Percentiles rank a stretch among this genome's conserved stretches.
Evolutionary conservation across 2,797 vertebrate species (phyloP).

Genomic region (Helicolenus hilgendorfi): DNA sequence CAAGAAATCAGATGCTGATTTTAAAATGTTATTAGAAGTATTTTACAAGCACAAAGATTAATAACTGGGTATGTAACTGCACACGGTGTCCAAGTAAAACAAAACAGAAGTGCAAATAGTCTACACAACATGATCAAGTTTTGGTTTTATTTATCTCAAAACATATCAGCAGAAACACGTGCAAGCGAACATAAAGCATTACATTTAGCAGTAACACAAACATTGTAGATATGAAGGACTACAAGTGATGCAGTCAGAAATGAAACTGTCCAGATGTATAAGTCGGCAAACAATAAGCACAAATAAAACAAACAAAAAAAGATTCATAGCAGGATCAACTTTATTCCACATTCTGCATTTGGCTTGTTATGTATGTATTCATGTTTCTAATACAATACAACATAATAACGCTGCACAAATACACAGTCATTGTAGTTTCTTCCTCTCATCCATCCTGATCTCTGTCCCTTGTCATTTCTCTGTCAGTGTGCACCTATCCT

Average conservation of each 20-base stretch:
- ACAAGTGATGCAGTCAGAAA: neutral
- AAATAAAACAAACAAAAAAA: neutral
- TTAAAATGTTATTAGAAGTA: neutral
- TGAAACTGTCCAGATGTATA: neutral
- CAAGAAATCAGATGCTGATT: neutral
- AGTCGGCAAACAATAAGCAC: neutral
- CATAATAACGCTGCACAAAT: neutral
- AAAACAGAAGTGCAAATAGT: neutral
- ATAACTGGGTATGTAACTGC: neutral
- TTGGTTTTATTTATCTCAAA: neutral
- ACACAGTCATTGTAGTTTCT: neutral
- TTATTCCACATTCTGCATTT: neutral
- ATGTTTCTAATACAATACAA: neutral
- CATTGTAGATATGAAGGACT: neutral
- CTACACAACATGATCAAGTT: neutral
- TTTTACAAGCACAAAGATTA: neutral
- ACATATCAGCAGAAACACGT: neutral
- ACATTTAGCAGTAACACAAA: neutral
- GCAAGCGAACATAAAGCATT: no score
- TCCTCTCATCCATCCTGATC: neutral
- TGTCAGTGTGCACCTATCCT: constrained; percentile 9
- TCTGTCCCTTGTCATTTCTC: neutral
- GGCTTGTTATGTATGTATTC: neutral
- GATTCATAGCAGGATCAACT: neutral
- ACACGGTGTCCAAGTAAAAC: neutral